Conservation (phyloP, 2,888 invertebrate species). For the Andrena hattorfiana region DNA sequence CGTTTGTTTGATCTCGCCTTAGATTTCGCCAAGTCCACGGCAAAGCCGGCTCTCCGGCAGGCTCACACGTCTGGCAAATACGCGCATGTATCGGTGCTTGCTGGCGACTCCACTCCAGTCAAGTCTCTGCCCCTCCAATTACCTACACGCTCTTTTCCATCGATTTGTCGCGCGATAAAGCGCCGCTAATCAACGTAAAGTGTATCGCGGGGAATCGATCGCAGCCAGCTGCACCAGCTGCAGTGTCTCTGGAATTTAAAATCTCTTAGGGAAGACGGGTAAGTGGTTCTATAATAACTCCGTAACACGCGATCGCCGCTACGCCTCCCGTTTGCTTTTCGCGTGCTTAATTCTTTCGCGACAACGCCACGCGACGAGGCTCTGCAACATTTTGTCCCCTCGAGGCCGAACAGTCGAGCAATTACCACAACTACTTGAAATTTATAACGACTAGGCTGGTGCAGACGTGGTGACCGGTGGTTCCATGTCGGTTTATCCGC, state of each 20-base stretch:
- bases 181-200: slow-evolving; percentile 52
- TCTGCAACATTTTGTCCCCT: background rate
- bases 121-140: background rate
- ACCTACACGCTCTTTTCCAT: background rate
- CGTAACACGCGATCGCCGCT: background rate
- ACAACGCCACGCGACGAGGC: background rate
- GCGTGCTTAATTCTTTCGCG: background rate
- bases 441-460: background rate
- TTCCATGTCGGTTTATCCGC: background rate
- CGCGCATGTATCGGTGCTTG: slow-evolving; percentile 17
- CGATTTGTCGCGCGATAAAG: slow-evolving; percentile 10
- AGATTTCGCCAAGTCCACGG: slow-evolving; percentile 62
- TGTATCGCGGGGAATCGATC: slow-evolving; percentile 5
- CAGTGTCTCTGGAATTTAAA: background rate
- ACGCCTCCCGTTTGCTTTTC: background rate
- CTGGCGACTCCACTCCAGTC: background rate
- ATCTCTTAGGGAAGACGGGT: background rate
- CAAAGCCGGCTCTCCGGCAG: slow-evolving; percentile 55
- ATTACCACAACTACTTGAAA: slow-evolving; percentile 4
- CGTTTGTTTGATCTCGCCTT: slow-evolving; percentile 68
- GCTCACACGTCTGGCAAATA: slow-evolving; percentile 64
- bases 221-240: too few relatives aligned
- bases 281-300: background rate
- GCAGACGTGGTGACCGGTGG: background rate
- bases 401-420: background rate